Percentiles rank a stretch among this genome's conserved stretches.
Evolutionary conservation across 2,113 vertebrate genomes (phyloP).

Genomic region (Gavialis gangeticus): DNA sequence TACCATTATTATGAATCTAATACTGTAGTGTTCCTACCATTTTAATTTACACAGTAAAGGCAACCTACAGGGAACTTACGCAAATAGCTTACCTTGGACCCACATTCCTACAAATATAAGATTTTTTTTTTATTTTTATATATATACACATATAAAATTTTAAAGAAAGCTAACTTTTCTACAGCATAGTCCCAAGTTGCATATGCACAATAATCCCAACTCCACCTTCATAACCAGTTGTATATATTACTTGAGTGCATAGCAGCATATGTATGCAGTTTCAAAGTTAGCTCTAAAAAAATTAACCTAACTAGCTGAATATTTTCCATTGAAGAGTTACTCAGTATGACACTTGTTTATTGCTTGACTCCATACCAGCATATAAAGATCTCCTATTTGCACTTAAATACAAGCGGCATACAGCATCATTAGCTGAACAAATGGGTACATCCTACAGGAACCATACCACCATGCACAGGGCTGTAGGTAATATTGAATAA

Average conservation of each 20-base stretch:
- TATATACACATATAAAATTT: too few relatives aligned
- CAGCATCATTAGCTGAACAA: not conserved
- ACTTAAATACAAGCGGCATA: not conserved
- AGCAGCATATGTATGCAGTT: not conserved
- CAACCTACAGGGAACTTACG: not conserved
- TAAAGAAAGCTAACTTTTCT: not conserved
- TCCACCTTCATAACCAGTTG: not conserved
- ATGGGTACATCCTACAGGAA: not conserved
- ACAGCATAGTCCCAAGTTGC: not conserved
- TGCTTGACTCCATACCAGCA: not conserved
- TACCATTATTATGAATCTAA: not conserved
- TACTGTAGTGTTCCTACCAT: not conserved
- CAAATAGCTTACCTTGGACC: not conserved
- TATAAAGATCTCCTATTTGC: not conserved
- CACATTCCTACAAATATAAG: not conserved
- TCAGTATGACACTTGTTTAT: not conserved
- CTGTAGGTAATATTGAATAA: not conserved
- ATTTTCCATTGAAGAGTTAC: not conserved
- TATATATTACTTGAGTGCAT: not conserved
- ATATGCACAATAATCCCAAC: not conserved
- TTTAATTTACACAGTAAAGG: not conserved
- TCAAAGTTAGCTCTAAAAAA: not conserved
- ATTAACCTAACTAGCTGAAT: not conserved
- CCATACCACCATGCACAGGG: fast-evolving
- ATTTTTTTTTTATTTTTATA: too few relatives aligned